These are phyloP conservation scores for Norana najaformis DNA, from an alignment of 2,888 invertebrate species.

Conservation along the genomic window DNA sequence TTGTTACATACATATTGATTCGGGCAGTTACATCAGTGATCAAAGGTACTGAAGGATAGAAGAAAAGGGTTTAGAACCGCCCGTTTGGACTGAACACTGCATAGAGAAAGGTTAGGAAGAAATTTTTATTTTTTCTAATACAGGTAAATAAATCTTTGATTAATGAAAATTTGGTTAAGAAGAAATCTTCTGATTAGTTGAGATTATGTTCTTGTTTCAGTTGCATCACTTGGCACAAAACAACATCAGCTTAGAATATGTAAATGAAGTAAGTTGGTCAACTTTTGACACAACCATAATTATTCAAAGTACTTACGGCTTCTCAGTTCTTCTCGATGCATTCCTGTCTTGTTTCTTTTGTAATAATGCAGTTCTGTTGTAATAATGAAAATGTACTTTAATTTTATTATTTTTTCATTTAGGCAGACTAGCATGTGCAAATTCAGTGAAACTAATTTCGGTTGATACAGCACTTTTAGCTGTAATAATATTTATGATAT, in stretches of 20 bases:
- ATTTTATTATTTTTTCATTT: background rate
- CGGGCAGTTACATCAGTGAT: background rate
- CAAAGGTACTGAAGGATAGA: too few species aligned
- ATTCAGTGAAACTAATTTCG: background rate
- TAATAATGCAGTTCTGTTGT: background rate
- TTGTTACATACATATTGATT: background rate
- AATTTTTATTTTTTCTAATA: too few species aligned
- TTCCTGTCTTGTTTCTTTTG: background rate
- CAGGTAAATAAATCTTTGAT: too few species aligned
- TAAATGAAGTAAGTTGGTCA: background rate
- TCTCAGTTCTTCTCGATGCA: background rate
- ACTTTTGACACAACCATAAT: background rate
- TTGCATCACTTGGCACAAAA: constrained; percentile 55
- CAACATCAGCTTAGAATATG: constrained; percentile 40
- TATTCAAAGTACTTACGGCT: background rate
- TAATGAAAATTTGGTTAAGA: background rate
- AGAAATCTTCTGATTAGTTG: too few species aligned
- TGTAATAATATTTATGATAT: background rate
- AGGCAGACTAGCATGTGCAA: background rate
- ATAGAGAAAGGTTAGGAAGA: too few species aligned
- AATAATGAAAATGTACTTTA: background rate
- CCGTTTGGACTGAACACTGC: background rate
- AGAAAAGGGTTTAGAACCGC: background rate
- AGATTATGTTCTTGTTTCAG: constrained; percentile 47
- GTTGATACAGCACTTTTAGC: background rate